Conservation (phyloP, 1,140 invertebrate genomes). For the Glossosoma conforme region DNA sequence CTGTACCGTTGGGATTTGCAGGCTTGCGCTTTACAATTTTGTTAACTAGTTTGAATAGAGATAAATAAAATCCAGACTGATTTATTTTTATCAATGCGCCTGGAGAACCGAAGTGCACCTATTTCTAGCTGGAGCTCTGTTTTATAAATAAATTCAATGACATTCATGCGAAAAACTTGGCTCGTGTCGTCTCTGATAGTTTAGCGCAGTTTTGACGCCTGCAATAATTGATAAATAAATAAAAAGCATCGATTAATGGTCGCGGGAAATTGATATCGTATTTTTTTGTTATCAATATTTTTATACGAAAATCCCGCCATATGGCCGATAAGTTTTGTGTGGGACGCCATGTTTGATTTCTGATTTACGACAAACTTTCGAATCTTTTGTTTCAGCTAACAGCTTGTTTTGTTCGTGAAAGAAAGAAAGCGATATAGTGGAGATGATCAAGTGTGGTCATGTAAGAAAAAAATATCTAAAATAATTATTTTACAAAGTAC, state of each 20-base stretch:
- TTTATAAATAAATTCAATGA: conserved; percentile 54
- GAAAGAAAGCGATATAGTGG: conserved; percentile 23
- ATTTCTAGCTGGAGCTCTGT: conserved; percentile 49
- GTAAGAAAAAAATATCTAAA: conserved; percentile 22
- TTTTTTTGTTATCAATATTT: conserved; percentile 20
- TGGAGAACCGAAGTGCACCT: conserved; percentile 53
- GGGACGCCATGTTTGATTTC: conserved; percentile 14
- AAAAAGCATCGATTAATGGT: too few relatives aligned
- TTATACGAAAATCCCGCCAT: conserved; percentile 22
- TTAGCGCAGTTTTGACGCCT: too few relatives aligned
- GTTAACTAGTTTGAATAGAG: conserved; percentile 19
- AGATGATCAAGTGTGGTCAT: conserved; percentile 16
- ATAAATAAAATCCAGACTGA: conserved; percentile 44
- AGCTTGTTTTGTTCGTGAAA: not conserved
- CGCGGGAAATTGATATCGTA: too few relatives aligned
- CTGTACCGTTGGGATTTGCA: conserved; percentile 21
- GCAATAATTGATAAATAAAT: too few relatives aligned
- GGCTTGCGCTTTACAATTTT: conserved; percentile 21
- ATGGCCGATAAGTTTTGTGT: conserved; percentile 5
- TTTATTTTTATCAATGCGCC: conserved; percentile 53
- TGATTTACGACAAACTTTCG: not conserved
- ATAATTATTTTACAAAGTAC: too few relatives aligned
- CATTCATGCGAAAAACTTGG: conserved; percentile 32
- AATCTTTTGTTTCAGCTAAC: conserved; percentile 13
- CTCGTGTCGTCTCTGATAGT: too few relatives aligned